phyloP scores from a whole-genome alignment of 2,113 vertebrate genomes.

The Nibea albiflora region DNA sequence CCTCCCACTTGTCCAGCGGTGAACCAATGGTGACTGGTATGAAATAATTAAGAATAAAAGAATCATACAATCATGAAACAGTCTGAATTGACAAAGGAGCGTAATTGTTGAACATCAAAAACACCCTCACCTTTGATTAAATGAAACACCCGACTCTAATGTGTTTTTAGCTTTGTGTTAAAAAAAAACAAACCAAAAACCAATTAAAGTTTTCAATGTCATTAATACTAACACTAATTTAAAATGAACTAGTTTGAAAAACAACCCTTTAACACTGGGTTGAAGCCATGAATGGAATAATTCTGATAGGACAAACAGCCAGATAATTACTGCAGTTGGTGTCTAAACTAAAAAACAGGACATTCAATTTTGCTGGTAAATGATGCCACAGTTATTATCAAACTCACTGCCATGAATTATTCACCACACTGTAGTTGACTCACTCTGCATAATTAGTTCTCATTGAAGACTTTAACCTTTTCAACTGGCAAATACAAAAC shows the following conservation, averaged over 20 bases:
- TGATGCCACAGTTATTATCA: constrained; percentile 16
- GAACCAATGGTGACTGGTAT: constrained; percentile 86
- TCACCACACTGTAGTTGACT: constrained; percentile 48
- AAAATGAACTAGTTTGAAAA: not conserved
- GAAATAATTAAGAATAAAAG: not conserved
- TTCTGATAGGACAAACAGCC: not conserved
- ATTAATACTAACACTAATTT: not conserved
- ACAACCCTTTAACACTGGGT: constrained; percentile 1
- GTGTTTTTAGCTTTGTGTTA: not conserved
- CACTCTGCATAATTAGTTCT: constrained; percentile 53
- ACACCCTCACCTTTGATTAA: not conserved
- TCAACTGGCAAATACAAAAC: constrained; percentile 52
- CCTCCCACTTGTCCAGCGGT: constrained; percentile 97
- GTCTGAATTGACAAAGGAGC: not conserved
- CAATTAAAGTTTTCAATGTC: not conserved
- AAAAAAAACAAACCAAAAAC: not conserved
- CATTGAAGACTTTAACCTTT: constrained; percentile 64
- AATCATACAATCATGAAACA: not conserved
- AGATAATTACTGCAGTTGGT: not conserved
- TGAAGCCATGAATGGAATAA: not conserved
- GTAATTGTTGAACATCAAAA: not conserved
- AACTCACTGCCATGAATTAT: constrained; percentile 51
- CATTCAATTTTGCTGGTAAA: constrained; percentile 27
- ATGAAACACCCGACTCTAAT: not conserved
- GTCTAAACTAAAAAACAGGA: constrained; percentile 12